A percentile compares a stretch with the other conserved stretches of the same genome.
Evolutionary conservation across 2,113 vertebrate species (phyloP).

Genomic region (Mixornis gularis): DNA sequence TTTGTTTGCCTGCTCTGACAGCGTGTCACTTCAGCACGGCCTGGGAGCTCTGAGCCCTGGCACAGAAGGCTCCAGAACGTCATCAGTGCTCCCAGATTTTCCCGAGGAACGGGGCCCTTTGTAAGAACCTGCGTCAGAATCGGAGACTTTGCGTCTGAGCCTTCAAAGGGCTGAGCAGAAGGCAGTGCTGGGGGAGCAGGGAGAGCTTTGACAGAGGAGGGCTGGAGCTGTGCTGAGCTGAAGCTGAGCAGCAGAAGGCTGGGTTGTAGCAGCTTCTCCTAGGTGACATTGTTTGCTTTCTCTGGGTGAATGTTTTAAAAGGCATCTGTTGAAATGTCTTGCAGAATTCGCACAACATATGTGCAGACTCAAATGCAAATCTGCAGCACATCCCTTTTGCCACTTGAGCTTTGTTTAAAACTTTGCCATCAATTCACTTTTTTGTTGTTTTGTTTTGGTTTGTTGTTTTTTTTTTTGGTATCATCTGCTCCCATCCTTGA

Average conservation of each 20-base stretch:
- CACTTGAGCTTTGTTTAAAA: constrained; percentile 24
- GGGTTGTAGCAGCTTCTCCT: constrained; percentile 6
- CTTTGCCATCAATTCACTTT: not conserved
- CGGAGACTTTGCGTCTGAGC: not conserved
- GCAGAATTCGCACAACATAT: constrained; percentile 55
- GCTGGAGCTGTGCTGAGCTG: not conserved
- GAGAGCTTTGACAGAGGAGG: not conserved
- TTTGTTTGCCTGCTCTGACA: not conserved
- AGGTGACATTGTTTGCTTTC: constrained; percentile 57
- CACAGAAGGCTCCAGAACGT: not conserved
- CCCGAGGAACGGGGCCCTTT: not conserved
- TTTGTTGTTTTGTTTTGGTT: no score
- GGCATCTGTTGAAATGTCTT: constrained; percentile 42
- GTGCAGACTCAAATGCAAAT: constrained; percentile 19
- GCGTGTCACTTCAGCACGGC: not conserved
- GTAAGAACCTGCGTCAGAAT: not conserved
- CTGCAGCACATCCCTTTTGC: constrained; percentile 25
- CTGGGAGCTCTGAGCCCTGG: not conserved
- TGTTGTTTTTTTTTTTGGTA: not conserved
- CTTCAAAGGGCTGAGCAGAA: not conserved
- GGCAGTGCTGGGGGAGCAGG: not conserved
- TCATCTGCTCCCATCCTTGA: not conserved
- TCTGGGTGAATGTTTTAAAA: constrained; percentile 46
- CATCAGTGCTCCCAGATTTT: not conserved
- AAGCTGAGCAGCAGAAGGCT: constrained; percentile 57